phyloP scores from a whole-genome alignment of 1,140 invertebrate species.

The Lineus longissimus region DNA sequence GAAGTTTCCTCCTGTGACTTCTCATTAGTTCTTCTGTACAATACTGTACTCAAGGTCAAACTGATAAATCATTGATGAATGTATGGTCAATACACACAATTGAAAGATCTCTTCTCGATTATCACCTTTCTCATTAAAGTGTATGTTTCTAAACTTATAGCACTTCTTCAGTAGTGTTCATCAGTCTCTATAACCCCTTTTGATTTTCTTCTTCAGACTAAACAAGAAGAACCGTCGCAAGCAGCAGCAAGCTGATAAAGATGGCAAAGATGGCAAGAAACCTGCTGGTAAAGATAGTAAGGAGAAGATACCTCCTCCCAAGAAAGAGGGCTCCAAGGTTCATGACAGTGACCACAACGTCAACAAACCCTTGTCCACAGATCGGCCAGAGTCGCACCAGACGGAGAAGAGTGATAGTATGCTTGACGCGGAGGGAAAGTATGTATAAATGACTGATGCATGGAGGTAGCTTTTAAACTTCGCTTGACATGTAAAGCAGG shows the following conservation, averaged over 20 bases:
- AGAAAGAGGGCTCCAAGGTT: constrained; percentile 24
- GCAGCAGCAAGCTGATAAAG: constrained; percentile 24
- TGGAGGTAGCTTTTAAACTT: not conserved
- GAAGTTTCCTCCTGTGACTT: too few relatives aligned
- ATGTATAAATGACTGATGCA: constrained; percentile 15
- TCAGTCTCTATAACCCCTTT: too few relatives aligned
- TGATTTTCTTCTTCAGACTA: not conserved
- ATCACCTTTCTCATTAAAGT: too few relatives aligned
- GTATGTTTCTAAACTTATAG: too few relatives aligned
- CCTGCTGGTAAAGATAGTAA: constrained; percentile 23
- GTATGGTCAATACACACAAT: too few relatives aligned
- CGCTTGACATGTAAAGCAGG: too few relatives aligned
- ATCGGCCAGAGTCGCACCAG: constrained; percentile 46
- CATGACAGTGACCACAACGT: constrained; percentile 38
- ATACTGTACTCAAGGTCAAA: too few relatives aligned
- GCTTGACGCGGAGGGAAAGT: constrained; percentile 35
- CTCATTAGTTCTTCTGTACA: too few relatives aligned
- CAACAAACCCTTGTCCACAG: constrained; percentile 29
- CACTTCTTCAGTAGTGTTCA: too few relatives aligned
- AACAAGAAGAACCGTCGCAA: constrained; percentile 4
- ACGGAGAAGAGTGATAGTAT: constrained; percentile 44
- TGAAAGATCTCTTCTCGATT: too few relatives aligned
- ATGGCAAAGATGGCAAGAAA: constrained; percentile 40
- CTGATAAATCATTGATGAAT: too few relatives aligned
- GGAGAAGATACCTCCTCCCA: constrained; percentile 8